These are phyloP conservation scores for Pollimyrus isidori DNA, from an alignment of 2,113 vertebrate species.

Conservation along the genomic window DNA sequence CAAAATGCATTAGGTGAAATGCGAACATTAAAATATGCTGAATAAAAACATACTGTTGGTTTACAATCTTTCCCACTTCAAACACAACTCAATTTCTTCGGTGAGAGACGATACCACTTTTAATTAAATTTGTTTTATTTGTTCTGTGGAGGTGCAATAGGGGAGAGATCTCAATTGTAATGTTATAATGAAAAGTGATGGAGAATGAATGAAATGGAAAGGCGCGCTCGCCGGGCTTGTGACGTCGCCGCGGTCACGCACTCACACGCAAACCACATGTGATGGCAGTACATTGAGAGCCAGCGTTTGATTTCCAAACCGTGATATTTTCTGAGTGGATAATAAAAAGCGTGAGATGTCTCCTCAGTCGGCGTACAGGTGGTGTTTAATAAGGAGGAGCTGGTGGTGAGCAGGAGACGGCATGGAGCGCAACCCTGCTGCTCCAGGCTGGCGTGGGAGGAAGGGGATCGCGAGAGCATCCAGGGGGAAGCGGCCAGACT, in stretches of 20 bases:
- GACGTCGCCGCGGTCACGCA: background rate
- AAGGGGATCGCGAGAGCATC: constrained; percentile 14
- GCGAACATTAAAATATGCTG: background rate
- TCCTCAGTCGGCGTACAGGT: background rate
- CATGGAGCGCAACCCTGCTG: background rate
- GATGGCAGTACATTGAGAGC: background rate
- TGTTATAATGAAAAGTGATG: constrained; percentile 61
- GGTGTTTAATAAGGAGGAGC: background rate
- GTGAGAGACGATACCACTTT: constrained; percentile 59
- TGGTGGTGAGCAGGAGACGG: background rate
- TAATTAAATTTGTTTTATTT: constrained; percentile 67
- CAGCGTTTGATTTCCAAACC: background rate
- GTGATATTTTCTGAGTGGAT: background rate
- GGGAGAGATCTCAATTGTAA: constrained; percentile 67
- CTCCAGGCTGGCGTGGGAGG: constrained; percentile 35
- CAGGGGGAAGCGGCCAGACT: background rate
- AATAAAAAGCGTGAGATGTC: background rate
- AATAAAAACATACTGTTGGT: background rate
- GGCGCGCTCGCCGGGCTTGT: background rate
- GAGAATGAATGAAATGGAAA: constrained; percentile 39
- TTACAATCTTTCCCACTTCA: constrained; percentile 59
- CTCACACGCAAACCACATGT: background rate
- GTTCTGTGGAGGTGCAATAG: constrained; percentile 56
- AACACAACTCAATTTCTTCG: constrained; percentile 62
- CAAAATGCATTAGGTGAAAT: background rate